Evolutionary conservation across 2,113 vertebrate species (phyloP).

Genomic region (Sinosuthora webbiana): DNA sequence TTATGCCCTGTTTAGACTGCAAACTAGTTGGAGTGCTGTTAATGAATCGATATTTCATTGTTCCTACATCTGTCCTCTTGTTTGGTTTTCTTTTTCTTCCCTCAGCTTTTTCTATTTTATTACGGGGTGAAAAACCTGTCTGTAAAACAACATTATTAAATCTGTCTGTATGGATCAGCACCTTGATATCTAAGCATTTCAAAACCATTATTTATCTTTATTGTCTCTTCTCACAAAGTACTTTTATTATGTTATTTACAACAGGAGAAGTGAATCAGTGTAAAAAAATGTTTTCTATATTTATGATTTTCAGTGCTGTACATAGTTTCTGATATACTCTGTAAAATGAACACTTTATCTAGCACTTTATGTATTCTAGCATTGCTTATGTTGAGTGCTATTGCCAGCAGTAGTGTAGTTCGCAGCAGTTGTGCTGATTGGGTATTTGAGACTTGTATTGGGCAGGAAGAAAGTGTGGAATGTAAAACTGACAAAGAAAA

Average conservation of each 20-base stretch:
- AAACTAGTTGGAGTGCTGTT: neutral
- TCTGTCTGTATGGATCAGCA: neutral
- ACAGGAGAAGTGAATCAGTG: neutral
- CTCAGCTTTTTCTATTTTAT: rapidly evolving
- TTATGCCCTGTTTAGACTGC: neutral
- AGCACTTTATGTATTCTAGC: neutral
- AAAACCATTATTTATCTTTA: neutral
- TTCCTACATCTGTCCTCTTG: neutral
- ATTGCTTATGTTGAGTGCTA: neutral
- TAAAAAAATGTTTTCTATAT: neutral
- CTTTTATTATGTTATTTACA: neutral
- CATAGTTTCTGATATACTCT: neutral
- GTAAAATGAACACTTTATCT: neutral
- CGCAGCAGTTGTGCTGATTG: neutral
- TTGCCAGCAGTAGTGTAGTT: neutral
- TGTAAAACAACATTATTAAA: neutral
- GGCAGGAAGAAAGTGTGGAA: neutral
- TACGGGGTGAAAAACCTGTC: neutral
- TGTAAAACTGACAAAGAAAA: neutral
- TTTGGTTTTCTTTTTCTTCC: rapidly evolving
- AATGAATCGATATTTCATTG: neutral
- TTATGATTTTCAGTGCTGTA: neutral
- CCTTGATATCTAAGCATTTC: neutral
- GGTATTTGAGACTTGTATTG: neutral
- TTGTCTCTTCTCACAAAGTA: neutral